phyloP scores from a whole-genome alignment of 2,113 vertebrate species.

The Struthidea cinerea region DNA sequence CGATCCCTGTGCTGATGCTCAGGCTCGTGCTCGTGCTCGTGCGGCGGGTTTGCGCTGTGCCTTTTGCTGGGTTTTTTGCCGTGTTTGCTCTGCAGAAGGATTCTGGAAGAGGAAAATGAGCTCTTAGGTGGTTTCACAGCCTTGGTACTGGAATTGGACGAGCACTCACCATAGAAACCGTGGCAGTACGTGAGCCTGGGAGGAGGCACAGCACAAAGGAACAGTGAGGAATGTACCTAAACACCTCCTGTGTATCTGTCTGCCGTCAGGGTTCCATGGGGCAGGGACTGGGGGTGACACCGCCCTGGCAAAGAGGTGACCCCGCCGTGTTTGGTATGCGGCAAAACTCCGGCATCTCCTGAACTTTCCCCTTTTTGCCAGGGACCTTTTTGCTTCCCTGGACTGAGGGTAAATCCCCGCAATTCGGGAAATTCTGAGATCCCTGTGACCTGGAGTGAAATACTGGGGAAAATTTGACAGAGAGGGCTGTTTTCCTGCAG shows the following conservation, averaged over 20 bases:
- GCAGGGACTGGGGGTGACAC: background rate
- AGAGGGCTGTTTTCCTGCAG: background rate
- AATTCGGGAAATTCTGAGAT: background rate
- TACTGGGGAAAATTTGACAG: background rate
- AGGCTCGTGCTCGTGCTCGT: accelerated
- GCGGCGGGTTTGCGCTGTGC: accelerated
- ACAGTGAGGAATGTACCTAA: background rate
- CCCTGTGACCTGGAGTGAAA: background rate
- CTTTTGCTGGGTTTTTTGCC: accelerated
- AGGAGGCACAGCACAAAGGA: background rate
- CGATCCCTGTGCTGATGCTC: background rate
- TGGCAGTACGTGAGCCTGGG: background rate
- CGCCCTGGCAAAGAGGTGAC: background rate
- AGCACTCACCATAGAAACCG: constrained; percentile 55
- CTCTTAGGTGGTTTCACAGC: background rate
- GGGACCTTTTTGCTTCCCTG: background rate
- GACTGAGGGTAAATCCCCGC: background rate
- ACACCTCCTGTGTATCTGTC: accelerated
- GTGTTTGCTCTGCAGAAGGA: background rate
- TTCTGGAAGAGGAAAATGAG: background rate
- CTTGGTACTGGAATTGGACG: background rate
- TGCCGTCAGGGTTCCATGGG: accelerated
- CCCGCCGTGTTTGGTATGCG: accelerated
- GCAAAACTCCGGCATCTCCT: background rate
- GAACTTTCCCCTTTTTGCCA: accelerated